phyloP scores from a whole-genome alignment of 2,888 invertebrate genomes.

The Orchesella flavescens region DNA sequence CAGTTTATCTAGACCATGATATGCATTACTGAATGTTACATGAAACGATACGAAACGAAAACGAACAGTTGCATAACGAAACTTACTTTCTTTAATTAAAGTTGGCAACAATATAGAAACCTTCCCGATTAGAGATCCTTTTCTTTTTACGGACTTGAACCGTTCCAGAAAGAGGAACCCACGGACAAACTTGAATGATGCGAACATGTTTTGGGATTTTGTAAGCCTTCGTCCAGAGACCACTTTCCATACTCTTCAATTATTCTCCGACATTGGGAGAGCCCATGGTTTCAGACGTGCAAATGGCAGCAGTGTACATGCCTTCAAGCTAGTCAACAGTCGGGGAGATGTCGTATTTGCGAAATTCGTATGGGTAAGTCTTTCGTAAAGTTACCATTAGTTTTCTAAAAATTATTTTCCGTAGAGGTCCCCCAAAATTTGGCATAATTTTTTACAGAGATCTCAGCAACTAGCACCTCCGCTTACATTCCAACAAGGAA shows the following conservation, averaged over 20 bases:
- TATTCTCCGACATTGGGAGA: slow-evolving; percentile 93
- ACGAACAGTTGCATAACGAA: too few relatives aligned
- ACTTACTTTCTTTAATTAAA: too few relatives aligned
- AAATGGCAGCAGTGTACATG: slow-evolving; percentile 97
- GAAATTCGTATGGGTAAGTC: too few relatives aligned
- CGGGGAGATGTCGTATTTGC: slow-evolving; percentile 84
- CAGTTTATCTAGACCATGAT: too few relatives aligned
- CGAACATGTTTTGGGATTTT: slow-evolving; percentile 96
- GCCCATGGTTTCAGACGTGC: slow-evolving; percentile 86
- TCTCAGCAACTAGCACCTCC: slow-evolving; percentile 92
- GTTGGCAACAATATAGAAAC: slow-evolving; percentile 84
- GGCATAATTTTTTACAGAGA: slow-evolving; percentile 74
- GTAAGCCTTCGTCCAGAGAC: slow-evolving; percentile 89
- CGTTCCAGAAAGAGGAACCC: slow-evolving; percentile 98
- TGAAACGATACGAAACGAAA: too few relatives aligned
- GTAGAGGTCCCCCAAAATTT: too few relatives aligned
- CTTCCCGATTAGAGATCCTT: slow-evolving; percentile 90
- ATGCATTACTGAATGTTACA: too few relatives aligned
- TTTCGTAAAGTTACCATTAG: too few relatives aligned
- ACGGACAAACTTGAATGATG: slow-evolving; percentile 89
- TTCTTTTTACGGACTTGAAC: slow-evolving; percentile 89
- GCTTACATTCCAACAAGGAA: slow-evolving; percentile 81
- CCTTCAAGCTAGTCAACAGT: slow-evolving; percentile 89
- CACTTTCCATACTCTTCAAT: slow-evolving; percentile 86
- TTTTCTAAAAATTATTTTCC: too few relatives aligned